Evolutionary conservation across 2,888 invertebrate species (phyloP).

Genomic region (Anticlea derivata): DNA sequence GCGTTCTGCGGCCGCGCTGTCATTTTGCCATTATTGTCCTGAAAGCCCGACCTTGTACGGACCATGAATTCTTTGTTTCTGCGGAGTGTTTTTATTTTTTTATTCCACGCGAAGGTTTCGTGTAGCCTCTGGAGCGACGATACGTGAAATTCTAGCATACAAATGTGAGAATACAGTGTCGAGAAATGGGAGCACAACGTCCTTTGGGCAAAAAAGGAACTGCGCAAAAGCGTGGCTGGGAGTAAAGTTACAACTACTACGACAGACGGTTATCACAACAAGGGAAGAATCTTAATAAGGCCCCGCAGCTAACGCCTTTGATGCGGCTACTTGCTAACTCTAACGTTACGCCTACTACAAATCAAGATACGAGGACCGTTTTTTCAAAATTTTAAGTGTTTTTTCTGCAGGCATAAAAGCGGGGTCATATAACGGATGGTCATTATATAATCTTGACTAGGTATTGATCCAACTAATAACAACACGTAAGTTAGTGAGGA

Average conservation of each 20-base stretch:
- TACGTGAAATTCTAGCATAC: conserved; percentile 3
- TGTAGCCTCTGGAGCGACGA: neutral
- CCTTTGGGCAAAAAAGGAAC: conserved; percentile 20
- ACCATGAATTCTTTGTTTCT: conserved; percentile 60
- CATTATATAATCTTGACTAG: too few relatives aligned
- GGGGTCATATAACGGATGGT: too few relatives aligned
- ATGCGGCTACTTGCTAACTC: conserved; percentile 6
- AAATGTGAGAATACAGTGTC: conserved; percentile 5
- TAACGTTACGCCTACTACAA: too few relatives aligned
- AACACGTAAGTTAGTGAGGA: too few relatives aligned
- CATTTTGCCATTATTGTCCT: conserved; percentile 64
- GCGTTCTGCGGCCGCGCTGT: conserved; percentile 41
- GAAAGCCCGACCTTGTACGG: conserved; percentile 60
- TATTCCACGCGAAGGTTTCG: conserved; percentile 24
- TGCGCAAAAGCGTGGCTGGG: conserved; percentile 29
- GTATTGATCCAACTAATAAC: too few relatives aligned
- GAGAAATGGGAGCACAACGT: conserved; percentile 3
- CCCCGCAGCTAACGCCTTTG: conserved; percentile 22
- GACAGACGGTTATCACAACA: conserved; percentile 30
- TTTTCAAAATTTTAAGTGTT: too few relatives aligned
- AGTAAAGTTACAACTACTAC: conserved; percentile 24
- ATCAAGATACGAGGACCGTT: too few relatives aligned
- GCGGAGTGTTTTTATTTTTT: conserved; percentile 37
- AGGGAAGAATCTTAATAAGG: conserved; percentile 11
- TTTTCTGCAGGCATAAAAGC: too few relatives aligned